Conservation (phyloP, 1,140 invertebrate genomes). For the Meloidogyne floridensis region DNA sequence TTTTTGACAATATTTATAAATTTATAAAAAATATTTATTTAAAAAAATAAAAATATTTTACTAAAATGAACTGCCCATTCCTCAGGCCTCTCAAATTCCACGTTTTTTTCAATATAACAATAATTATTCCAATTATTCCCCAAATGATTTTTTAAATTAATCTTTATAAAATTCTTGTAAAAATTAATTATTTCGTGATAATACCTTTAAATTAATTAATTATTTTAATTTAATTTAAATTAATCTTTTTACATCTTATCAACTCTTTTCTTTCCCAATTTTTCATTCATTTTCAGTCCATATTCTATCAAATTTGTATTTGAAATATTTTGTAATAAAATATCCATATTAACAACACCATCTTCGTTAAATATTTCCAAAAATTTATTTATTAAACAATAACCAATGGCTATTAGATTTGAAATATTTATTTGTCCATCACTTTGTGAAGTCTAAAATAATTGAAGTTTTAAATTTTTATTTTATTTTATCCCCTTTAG, state of each 20-base stretch:
- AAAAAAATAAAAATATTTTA: background rate
- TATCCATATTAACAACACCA: background rate
- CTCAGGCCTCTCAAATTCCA: conserved; percentile 1
- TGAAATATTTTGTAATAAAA: conserved; percentile 4
- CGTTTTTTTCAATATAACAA: background rate
- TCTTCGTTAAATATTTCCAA: background rate
- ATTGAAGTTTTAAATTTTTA: background rate
- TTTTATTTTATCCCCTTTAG: no score
- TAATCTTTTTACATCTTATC: background rate
- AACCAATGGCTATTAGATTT: background rate
- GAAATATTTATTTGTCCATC: background rate
- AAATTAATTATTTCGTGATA: background rate
- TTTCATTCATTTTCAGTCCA: background rate
- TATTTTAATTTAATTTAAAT: background rate
- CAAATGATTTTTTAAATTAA: background rate
- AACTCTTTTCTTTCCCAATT: conserved; percentile 1
- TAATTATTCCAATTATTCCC: conserved; percentile 4
- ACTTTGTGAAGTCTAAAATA: background rate
- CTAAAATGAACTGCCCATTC: background rate
- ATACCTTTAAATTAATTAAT: background rate
- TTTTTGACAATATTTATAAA: no score
- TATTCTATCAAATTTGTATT: conserved; percentile 8
- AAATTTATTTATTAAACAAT: background rate
- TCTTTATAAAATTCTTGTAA: background rate
- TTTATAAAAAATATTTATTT: no score